These are phyloP conservation scores for Lasioglossum lativentre DNA, from an alignment of 2,888 invertebrate species.

Conservation along the genomic window DNA sequence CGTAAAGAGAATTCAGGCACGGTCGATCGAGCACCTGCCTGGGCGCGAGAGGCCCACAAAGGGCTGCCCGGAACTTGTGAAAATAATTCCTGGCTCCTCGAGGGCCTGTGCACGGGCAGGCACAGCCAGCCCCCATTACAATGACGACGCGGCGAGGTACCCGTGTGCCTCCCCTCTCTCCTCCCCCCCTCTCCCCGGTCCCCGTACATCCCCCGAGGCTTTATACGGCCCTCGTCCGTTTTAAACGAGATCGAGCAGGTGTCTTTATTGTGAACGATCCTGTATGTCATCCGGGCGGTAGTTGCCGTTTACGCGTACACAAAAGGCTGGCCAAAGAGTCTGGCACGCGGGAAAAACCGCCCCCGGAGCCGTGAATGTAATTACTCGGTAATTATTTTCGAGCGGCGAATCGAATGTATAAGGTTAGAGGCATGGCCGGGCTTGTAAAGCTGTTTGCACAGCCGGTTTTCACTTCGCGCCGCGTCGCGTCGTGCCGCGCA, in stretches of 20 bases:
- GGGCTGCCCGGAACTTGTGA: conserved; percentile 70
- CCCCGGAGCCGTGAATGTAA: conserved; percentile 25
- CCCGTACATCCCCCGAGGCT: conserved; percentile 46
- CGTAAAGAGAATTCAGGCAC: conserved; percentile 70
- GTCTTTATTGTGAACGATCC: conserved; percentile 66
- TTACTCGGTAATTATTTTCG: conserved; percentile 44
- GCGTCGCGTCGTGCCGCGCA: too few species aligned
- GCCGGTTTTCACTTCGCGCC: conserved; percentile 3
- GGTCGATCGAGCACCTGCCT: conserved; percentile 73
- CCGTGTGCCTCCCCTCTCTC: background rate
- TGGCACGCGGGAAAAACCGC: conserved; percentile 20
- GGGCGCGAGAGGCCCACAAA: conserved; percentile 52
- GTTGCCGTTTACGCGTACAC: conserved; percentile 53
- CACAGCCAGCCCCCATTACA: conserved; percentile 29
- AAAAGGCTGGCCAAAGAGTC: conserved; percentile 20
- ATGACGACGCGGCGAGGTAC: conserved; percentile 28
- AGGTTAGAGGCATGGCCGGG: conserved; percentile 31
- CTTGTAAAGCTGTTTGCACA: conserved; percentile 32
- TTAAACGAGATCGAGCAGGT: conserved; percentile 68
- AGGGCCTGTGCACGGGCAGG: conserved; percentile 35
- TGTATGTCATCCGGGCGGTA: conserved; percentile 43
- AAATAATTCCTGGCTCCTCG: conserved; percentile 70
- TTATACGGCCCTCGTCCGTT: conserved; percentile 56
- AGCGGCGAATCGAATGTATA: conserved; percentile 33
- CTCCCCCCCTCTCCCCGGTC: conserved; percentile 20